These are phyloP conservation scores for Bubalus kerabau DNA, from an alignment of 2,113 vertebrate genomes.

Conservation along the genomic window DNA sequence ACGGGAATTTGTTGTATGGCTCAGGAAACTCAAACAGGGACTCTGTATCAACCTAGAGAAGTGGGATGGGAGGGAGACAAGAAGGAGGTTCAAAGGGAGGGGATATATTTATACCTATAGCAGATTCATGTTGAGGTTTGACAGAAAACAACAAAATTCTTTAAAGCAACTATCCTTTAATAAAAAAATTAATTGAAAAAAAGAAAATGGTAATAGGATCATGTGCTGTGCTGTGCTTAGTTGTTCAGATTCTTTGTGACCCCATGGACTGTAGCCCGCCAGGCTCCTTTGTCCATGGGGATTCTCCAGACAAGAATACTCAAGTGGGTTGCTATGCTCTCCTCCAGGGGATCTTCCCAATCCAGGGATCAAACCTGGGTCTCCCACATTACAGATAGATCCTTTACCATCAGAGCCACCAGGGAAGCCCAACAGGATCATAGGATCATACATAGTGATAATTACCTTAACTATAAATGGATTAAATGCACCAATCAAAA, in stretches of 20 bases:
- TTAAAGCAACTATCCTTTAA: not conserved
- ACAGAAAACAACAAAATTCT: not conserved
- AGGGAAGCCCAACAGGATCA: not conserved
- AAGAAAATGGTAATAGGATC: not conserved
- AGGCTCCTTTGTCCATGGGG: not conserved
- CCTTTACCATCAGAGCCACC: not conserved
- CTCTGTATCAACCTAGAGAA: not conserved
- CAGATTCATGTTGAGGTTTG: not conserved
- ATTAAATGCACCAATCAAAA: not conserved
- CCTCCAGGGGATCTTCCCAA: not conserved
- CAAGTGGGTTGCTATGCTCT: not conserved
- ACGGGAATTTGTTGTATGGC: not conserved
- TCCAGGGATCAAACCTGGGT: not conserved
- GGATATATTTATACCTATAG: not conserved
- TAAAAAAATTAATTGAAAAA: not conserved
- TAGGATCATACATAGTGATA: not conserved
- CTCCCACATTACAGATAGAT: not conserved
- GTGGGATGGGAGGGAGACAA: not conserved
- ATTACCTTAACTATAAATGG: not conserved
- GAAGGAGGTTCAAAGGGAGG: not conserved
- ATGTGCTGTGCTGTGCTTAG: not conserved
- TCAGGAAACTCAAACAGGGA: not conserved
- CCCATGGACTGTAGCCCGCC: not conserved
- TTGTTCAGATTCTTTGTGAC: not conserved
- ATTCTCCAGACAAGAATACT: not conserved